Conservation (phyloP, 2,113 vertebrate species). For the Microtus ochrogaster region DNA sequence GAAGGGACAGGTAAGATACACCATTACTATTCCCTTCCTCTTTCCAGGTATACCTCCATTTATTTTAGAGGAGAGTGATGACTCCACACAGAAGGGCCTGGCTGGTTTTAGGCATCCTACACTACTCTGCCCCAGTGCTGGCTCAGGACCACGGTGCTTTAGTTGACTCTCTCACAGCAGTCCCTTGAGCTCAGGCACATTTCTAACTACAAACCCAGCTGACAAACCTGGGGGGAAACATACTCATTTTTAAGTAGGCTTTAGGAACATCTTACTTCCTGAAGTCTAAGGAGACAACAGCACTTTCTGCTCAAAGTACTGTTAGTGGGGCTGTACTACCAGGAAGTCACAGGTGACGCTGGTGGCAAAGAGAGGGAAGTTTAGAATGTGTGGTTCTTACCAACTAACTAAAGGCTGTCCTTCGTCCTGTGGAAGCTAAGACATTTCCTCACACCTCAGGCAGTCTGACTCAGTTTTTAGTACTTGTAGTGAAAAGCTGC, state of each 20-base stretch:
- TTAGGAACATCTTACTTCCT: slow-evolving; percentile 18
- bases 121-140: not conserved
- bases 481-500: not conserved
- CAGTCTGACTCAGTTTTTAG: slow-evolving; percentile 31
- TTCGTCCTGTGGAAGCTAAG: not conserved
- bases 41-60: not conserved
- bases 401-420: not conserved
- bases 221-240: not conserved
- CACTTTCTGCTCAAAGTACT: not conserved
- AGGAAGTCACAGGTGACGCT: not conserved
- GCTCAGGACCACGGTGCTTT: not conserved
- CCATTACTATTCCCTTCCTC: not conserved
- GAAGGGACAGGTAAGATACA: not conserved
- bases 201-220: slow-evolving; percentile 7
- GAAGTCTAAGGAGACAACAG: slow-evolving; percentile 37
- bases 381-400: not conserved
- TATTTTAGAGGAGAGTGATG: slow-evolving; percentile 5
- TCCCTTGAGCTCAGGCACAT: slow-evolving; percentile 3
- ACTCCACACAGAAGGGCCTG: not conserved
- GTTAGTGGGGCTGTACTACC: not conserved
- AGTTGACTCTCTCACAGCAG: not conserved
- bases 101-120: not conserved
- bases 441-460: slow-evolving; percentile 17
- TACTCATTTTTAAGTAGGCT: slow-evolving; percentile 40
- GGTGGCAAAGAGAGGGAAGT: not conserved